These are phyloP conservation scores for Kradibia gibbosae DNA, from an alignment of 1,140 invertebrate species.

Conservation along the genomic window DNA sequence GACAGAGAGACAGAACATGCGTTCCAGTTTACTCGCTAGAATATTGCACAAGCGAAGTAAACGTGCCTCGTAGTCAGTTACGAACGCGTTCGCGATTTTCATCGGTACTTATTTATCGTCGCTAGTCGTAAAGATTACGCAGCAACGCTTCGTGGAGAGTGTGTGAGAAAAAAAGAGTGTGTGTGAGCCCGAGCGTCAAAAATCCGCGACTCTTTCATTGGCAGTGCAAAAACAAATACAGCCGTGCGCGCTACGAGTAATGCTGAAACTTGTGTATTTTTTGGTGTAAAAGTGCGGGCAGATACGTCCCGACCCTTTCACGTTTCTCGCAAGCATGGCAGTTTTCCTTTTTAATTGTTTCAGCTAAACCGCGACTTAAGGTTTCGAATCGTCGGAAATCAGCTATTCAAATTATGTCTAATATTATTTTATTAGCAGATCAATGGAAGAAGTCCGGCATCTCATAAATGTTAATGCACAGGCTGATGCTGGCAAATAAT, in stretches of 20 bases:
- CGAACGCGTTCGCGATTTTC: conserved; percentile 42
- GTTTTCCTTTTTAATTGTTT: no score
- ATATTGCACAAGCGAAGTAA: conserved; percentile 35
- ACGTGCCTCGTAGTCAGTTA: conserved; percentile 5
- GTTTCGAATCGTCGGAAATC: no score
- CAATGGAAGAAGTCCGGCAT: not conserved
- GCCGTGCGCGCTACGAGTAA: not conserved
- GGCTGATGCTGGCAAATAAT: not conserved
- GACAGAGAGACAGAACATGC: not conserved
- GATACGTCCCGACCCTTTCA: not conserved
- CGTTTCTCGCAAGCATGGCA: not conserved
- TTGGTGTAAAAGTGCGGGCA: not conserved
- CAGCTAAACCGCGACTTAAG: no score
- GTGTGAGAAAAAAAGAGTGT: not conserved
- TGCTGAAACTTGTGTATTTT: not conserved
- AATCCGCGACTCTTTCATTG: not conserved
- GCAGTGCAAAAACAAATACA: conserved; percentile 1
- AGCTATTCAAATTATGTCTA: no score
- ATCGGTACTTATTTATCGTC: conserved; percentile 52
- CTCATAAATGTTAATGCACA: not conserved
- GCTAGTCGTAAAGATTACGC: conserved; percentile 51
- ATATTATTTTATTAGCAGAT: no score
- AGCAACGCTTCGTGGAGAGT: not conserved
- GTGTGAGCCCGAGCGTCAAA: not conserved
- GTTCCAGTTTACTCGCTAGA: conserved; percentile 34